Percentiles rank a stretch among this genome's conserved stretches.
phyloP scores from a whole-genome alignment of 2,113 vertebrate species.

The Ranitomeya imitator region DNA sequence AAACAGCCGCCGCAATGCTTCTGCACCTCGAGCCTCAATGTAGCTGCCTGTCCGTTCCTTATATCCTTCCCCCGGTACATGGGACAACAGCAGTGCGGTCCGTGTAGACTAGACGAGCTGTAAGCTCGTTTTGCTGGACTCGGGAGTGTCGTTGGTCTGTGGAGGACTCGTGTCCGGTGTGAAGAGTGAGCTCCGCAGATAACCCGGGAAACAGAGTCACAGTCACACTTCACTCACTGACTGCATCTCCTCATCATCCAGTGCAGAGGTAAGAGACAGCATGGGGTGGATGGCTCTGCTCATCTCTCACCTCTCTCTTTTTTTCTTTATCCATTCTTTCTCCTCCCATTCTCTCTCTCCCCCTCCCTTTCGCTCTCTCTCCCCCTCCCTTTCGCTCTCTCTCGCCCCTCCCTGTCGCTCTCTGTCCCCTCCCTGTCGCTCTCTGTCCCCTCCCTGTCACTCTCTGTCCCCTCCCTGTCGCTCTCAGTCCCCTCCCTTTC shows the following conservation, averaged over 20 bases:
- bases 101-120: background rate
- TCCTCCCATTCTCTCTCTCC: too few relatives aligned
- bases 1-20: background rate
- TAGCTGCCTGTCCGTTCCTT: background rate
- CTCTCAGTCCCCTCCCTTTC: too few relatives aligned
- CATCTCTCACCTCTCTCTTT: too few relatives aligned
- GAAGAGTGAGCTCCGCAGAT: background rate
- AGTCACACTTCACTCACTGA: background rate
- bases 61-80: constrained; percentile 11
- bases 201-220: too few relatives aligned
- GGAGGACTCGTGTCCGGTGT: background rate
- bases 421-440: too few relatives aligned
- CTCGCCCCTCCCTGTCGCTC: too few relatives aligned
- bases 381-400: too few relatives aligned
- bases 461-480: too few relatives aligned
- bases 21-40: background rate
- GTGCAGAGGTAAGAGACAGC: background rate
- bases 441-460: too few relatives aligned
- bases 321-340: too few relatives aligned
- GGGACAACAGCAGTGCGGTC: background rate
- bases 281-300: background rate
- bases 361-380: too few relatives aligned
- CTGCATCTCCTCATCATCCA: background rate
- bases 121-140: background rate
- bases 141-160: background rate